These are phyloP conservation scores for Xiphophorus couchianus DNA, from an alignment of 2,113 vertebrate species.

Conservation along the genomic window DNA sequence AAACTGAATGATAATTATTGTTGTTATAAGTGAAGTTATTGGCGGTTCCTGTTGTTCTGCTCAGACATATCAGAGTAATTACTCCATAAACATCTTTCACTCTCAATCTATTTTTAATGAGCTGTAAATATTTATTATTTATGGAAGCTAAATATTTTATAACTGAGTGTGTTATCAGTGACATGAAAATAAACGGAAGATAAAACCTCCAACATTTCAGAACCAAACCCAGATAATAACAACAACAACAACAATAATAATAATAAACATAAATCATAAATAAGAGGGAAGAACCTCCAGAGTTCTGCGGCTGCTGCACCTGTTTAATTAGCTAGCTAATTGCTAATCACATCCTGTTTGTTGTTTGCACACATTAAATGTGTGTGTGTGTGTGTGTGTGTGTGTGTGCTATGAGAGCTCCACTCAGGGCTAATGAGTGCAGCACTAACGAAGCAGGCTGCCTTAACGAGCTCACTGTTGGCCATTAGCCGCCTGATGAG, in stretches of 20 bases:
- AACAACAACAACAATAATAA: too few species aligned
- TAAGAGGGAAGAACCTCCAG: neutral
- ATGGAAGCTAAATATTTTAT: neutral
- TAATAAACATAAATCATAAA: neutral
- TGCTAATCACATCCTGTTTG: constrained; percentile 34
- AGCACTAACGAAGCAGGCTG: constrained; percentile 45
- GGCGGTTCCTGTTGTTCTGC: too few species aligned
- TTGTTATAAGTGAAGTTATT: too few species aligned
- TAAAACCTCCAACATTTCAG: neutral
- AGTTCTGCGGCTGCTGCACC: constrained; percentile 11
- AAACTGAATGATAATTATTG: too few species aligned
- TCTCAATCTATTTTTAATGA: neutral
- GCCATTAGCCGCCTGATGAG: constrained; percentile 65
- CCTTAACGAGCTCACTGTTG: constrained; percentile 52
- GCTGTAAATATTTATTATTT: neutral
- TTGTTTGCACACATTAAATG: constrained; percentile 5
- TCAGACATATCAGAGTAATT: neutral
- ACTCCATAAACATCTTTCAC: neutral
- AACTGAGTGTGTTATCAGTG: neutral
- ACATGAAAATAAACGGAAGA: neutral
- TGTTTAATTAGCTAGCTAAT: constrained; percentile 35
- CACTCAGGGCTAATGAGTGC: constrained; percentile 57
- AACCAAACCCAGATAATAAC: neutral
- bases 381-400: neutral
- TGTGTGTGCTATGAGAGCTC: constrained; percentile 45